Percentiles rank a stretch among this genome's conserved stretches.
Conservation (phyloP, 30 jellyfish, hydroid and myxozoan species). For the Aurelia aurita region DNA sequence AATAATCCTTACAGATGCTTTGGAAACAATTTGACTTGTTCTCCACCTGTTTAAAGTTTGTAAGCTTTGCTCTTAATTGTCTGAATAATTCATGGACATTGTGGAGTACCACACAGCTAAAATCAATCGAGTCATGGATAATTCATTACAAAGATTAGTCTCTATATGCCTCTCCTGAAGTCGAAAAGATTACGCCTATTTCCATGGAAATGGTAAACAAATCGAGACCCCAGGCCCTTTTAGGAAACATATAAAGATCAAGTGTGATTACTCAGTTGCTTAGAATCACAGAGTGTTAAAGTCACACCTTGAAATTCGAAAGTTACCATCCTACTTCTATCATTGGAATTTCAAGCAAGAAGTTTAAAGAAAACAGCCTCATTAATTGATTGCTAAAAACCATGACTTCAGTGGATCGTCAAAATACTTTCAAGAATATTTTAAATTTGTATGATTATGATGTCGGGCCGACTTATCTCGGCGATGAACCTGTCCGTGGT, state of each 20-base stretch:
- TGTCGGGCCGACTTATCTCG: slow-evolving; percentile 62
- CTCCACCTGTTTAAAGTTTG: slow-evolving; percentile 33
- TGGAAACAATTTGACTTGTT: neutral
- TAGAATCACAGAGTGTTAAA: neutral
- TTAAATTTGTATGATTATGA: slow-evolving; percentile 66
- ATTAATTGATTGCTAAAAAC: neutral
- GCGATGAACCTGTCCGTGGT: slow-evolving; percentile 47
- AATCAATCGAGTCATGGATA: slow-evolving; percentile 35
- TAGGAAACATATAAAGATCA: neutral
- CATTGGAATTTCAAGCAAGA: too few species aligned
- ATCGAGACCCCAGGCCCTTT: slow-evolving; percentile 2
- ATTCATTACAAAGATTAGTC: slow-evolving; percentile 34
- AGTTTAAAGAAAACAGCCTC: too few species aligned
- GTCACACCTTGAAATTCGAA: neutral
- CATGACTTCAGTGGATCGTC: slow-evolving; percentile 47
- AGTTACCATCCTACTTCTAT: too few species aligned
- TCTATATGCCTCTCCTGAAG: slow-evolving; percentile 12
- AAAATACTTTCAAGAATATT: slow-evolving; percentile 51
- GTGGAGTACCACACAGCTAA: slow-evolving; percentile 64
- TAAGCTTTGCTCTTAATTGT: neutral
- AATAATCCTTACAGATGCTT: too few species aligned
- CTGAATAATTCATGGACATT: slow-evolving; percentile 40
- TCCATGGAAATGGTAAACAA: slow-evolving; percentile 61
- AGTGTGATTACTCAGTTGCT: neutral
- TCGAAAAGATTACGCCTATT: slow-evolving; percentile 4